A percentile compares a stretch with the other conserved stretches of the same genome.
Conservation (phyloP, 2,113 vertebrate species). For the Solea solea region DNA sequence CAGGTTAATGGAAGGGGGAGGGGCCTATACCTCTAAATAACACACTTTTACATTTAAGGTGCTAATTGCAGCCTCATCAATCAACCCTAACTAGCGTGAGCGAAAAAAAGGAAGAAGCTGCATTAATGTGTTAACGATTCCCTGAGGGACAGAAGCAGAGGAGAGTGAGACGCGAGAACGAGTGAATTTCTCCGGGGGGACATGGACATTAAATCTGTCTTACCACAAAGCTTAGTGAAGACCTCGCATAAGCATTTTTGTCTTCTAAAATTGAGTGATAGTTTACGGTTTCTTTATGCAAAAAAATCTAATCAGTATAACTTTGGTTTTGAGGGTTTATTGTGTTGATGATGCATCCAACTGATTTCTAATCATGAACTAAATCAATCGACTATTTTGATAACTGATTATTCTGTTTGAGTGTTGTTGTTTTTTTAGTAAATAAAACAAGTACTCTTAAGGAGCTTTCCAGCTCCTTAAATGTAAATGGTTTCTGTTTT, state of each 20-base stretch:
- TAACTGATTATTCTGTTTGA: no score
- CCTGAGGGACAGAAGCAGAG: background rate
- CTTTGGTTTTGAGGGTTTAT: no score
- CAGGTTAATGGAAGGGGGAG: background rate
- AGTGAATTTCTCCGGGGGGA: background rate
- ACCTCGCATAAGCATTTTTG: background rate
- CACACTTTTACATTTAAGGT: slow-evolving; percentile 1
- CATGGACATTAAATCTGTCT: background rate
- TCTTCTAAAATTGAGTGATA: background rate
- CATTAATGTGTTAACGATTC: slow-evolving; percentile 23
- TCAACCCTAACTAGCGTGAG: slow-evolving; percentile 43
- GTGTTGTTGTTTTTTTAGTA: no score
- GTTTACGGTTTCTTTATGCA: no score
- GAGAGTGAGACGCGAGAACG: no score
- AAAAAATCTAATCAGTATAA: no score
- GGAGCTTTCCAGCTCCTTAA: no score
- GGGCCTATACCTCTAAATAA: slow-evolving; percentile 16
- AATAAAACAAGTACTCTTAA: no score
- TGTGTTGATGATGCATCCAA: no score
- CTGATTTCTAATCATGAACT: no score
- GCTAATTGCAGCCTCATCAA: slow-evolving; percentile 43
- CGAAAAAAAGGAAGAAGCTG: slow-evolving; percentile 24
- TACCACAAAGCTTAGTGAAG: background rate
- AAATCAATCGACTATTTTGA: no score
- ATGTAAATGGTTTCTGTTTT: no score